Evolutionary conservation across 1,140 invertebrate species (phyloP).

Genomic region (Calliphora vicina): DNA sequence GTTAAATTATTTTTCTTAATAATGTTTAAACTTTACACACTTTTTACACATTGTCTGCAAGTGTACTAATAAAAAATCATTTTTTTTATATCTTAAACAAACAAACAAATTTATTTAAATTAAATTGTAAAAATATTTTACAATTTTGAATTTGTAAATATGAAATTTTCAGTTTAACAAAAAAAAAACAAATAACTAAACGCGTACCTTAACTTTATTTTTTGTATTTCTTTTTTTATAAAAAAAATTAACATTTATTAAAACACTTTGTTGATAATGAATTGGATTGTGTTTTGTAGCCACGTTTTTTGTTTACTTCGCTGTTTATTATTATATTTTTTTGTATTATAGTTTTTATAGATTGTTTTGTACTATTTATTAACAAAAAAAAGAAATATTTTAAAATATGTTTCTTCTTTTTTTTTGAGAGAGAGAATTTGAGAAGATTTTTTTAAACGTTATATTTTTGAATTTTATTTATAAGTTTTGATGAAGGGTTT

Average conservation of each 20-base stretch:
- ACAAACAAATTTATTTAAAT: constrained; percentile 35
- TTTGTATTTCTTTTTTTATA: not conserved
- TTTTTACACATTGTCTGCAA: constrained; percentile 64
- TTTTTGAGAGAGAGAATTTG: too few relatives aligned
- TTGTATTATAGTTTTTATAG: not conserved
- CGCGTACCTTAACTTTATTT: constrained; percentile 15
- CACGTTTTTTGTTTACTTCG: constrained; percentile 4
- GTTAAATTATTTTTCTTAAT: not conserved
- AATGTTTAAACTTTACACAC: constrained; percentile 34
- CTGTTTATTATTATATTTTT: not conserved
- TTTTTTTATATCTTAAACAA: not conserved
- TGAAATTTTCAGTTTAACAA: constrained; percentile 2
- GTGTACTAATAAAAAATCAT: constrained; percentile 48
- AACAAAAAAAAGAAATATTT: not conserved
- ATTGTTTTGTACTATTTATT: not conserved
- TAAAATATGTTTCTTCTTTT: too few relatives aligned
- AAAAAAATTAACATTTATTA: not conserved
- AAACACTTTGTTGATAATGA: constrained; percentile 14
- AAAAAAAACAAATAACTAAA: constrained; percentile 3
- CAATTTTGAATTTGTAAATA: constrained; percentile 25
- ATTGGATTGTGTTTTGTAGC: not conserved
- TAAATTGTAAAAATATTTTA: constrained; percentile 36
- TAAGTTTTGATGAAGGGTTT: too few relatives aligned
- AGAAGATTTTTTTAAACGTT: too few relatives aligned
- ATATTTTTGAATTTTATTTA: too few relatives aligned